Conservation (phyloP, 35 echinoderm and acorn worm genomes). For the Apostichopus japonicus region DNA sequence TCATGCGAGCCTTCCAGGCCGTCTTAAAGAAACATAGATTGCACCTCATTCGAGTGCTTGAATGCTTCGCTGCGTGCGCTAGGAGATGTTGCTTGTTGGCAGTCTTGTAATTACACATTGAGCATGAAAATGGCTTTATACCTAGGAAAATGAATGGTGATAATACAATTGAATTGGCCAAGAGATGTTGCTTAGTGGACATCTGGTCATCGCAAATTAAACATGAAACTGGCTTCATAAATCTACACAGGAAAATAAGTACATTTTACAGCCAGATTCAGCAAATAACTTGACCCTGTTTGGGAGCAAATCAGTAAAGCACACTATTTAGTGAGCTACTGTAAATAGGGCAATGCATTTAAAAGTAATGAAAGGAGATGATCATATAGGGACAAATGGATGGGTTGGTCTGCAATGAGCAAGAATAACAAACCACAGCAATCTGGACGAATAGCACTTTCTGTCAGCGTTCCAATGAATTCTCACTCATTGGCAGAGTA, state of each 20-base stretch:
- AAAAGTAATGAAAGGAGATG: background rate
- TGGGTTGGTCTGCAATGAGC: background rate
- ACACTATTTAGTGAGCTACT: no score
- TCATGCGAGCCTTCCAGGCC: constrained; percentile 74
- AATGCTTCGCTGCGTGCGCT: constrained; percentile 90
- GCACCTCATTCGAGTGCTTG: constrained; percentile 72
- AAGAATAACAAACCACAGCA: background rate
- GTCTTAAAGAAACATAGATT: constrained; percentile 75
- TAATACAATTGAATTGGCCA: background rate
- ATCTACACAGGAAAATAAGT: no score
- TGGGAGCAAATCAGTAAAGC: no score
- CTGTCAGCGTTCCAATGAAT: no score
- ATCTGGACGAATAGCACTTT: no score
- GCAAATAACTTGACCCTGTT: no score
- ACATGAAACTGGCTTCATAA: no score
- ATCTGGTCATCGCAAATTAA: no score
- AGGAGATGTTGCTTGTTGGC: constrained; percentile 97
- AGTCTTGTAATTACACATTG: constrained; percentile 79
- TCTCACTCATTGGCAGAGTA: no score
- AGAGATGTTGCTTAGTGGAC: no score
- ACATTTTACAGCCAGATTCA: no score
- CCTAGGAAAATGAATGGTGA: constrained; percentile 49
- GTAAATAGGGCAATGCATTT: no score
- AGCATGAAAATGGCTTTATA: constrained; percentile 86
- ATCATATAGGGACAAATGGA: background rate